phyloP scores from a whole-genome alignment of 2,113 vertebrate species.

The Engraulis encrasicolus region DNA sequence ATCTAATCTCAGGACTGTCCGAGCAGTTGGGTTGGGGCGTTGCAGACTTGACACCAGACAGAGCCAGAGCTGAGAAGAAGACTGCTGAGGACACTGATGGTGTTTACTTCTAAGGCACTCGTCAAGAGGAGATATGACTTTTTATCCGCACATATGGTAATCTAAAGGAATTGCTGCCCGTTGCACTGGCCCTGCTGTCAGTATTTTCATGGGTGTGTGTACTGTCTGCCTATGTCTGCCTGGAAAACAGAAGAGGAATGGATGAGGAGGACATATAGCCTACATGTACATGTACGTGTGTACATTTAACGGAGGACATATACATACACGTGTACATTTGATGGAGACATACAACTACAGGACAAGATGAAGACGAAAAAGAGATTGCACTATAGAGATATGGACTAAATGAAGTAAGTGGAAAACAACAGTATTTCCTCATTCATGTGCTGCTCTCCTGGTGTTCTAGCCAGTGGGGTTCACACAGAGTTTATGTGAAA shows the following conservation, averaged over 20 bases:
- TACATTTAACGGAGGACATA: not conserved
- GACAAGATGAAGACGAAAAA: not conserved
- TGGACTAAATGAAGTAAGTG: not conserved
- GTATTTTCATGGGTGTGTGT: not conserved
- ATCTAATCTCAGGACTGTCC: not conserved
- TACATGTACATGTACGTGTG: not conserved
- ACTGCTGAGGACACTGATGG: not conserved
- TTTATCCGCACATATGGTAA: not conserved
- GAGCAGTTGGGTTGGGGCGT: not conserved
- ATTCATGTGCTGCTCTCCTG: not conserved
- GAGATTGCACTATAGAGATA: not conserved
- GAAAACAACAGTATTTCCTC: too few relatives aligned
- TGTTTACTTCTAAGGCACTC: not conserved
- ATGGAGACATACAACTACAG: not conserved
- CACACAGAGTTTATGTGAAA: constrained; percentile 1
- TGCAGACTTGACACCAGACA: not conserved
- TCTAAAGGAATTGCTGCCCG: not conserved
- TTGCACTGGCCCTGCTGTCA: not conserved
- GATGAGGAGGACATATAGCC: too few relatives aligned
- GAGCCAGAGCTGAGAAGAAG: not conserved
- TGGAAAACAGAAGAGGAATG: not conserved
- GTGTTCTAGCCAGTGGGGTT: not conserved
- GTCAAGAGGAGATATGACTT: not conserved
- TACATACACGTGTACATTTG: not conserved
- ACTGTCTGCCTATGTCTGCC: not conserved